Conservation (phyloP, 2,888 invertebrate genomes). For the Plagodis dolabraria region DNA sequence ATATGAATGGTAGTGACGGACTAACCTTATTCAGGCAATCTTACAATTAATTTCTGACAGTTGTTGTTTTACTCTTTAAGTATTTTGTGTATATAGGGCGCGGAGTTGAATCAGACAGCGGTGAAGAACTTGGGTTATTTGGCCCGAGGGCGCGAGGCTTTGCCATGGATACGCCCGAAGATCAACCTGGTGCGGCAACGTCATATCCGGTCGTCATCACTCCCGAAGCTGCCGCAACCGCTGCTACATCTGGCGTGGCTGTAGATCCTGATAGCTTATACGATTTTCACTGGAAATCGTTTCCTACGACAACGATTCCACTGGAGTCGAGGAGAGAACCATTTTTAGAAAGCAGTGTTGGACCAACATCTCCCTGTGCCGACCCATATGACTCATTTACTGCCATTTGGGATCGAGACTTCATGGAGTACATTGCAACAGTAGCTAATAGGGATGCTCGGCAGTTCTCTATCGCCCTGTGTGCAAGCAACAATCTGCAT, state of each 20-base stretch:
- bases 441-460: constrained; percentile 42
- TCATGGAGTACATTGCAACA: constrained; percentile 40
- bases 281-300: constrained; percentile 28
- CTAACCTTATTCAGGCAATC: no score
- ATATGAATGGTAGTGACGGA: no score
- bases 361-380: constrained; percentile 30
- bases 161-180: neutral
- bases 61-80: no score
- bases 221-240: neutral
- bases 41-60: no score
- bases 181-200: no score
- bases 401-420: constrained; percentile 39
- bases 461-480: constrained; percentile 16
- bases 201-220: no score
- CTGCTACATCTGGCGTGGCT: neutral
- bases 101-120: no score
- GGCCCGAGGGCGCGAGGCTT: neutral
- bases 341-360: constrained; percentile 29
- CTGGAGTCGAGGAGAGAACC: constrained; percentile 23
- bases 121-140: neutral
- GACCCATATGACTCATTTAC: constrained; percentile 37
- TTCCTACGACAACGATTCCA: neutral
- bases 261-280: neutral
- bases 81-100: no score
- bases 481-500: constrained; percentile 1